These are phyloP conservation scores for Potamilus streckersoni DNA, from an alignment of 1,140 invertebrate species.

Conservation along the genomic window DNA sequence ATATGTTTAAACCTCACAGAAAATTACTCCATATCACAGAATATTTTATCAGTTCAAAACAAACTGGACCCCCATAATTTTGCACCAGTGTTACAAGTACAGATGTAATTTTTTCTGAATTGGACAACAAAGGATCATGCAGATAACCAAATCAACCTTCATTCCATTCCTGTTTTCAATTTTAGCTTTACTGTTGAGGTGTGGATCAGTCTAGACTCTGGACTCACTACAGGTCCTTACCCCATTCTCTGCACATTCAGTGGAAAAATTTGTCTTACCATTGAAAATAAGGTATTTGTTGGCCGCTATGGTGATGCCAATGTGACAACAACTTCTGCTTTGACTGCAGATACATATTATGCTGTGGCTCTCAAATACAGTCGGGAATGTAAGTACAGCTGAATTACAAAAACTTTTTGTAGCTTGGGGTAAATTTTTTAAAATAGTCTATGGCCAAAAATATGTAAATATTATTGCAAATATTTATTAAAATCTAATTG, in stretches of 20 bases:
- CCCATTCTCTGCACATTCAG: slow-evolving; percentile 12
- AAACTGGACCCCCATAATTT: too few species aligned
- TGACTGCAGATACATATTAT: slow-evolving; percentile 16
- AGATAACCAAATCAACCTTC: too few species aligned
- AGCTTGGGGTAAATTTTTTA: too few species aligned
- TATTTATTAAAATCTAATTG: too few species aligned
- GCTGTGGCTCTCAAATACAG: slow-evolving; percentile 20
- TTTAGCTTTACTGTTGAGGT: slow-evolving; percentile 24
- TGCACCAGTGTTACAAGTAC: too few species aligned
- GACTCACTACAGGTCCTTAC: slow-evolving; percentile 17
- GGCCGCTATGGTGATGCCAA: slow-evolving; percentile 16
- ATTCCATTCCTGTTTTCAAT: neutral
- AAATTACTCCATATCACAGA: too few species aligned
- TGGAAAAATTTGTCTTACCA: slow-evolving; percentile 5
- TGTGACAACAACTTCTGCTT: slow-evolving; percentile 13
- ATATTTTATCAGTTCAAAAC: too few species aligned
- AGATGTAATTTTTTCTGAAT: too few species aligned
- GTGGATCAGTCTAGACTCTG: slow-evolving; percentile 18
- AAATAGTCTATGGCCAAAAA: too few species aligned
- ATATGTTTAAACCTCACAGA: too few species aligned
- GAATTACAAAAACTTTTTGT: neutral
- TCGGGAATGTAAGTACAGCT: slow-evolving; percentile 12
- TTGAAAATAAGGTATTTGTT: slow-evolving; percentile 1
- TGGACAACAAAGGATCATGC: too few species aligned
- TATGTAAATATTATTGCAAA: too few species aligned